These are phyloP conservation scores for Venustoraphidia nigricollis DNA, from an alignment of 2,888 invertebrate species.

Conservation along the genomic window DNA sequence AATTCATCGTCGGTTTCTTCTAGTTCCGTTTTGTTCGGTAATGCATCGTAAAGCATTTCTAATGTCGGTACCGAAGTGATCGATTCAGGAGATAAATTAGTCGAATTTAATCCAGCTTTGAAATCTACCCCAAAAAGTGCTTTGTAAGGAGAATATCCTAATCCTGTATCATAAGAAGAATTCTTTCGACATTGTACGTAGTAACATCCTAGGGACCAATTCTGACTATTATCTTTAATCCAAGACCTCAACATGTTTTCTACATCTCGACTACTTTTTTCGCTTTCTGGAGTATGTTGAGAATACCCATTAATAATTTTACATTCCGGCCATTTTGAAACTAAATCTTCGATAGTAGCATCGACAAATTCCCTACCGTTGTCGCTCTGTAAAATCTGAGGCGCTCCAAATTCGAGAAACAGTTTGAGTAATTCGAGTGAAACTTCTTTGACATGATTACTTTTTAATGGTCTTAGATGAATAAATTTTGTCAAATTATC, in stretches of 20 bases:
- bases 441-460: slow-evolving; percentile 16
- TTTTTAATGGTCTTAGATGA: slow-evolving; percentile 18
- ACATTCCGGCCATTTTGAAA: slow-evolving; percentile 12
- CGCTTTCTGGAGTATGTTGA: slow-evolving; percentile 14
- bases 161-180: slow-evolving; percentile 11
- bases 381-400: no score
- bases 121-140: slow-evolving; percentile 13
- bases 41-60: not conserved
- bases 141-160: slow-evolving; percentile 10
- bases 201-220: slow-evolving; percentile 14
- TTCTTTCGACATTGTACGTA: slow-evolving; percentile 13
- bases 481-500: slow-evolving; percentile 21
- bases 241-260: slow-evolving; percentile 17
- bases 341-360: slow-evolving; percentile 13
- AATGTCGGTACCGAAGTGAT: not conserved
- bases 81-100: not conserved
- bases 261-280: slow-evolving; percentile 17
- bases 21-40: not conserved
- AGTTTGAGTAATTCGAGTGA: slow-evolving; percentile 12
- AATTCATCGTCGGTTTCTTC: not conserved
- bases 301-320: slow-evolving; percentile 17
- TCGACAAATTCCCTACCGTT: slow-evolving; percentile 16
- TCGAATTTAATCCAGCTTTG: not conserved
- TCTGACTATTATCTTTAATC: slow-evolving; percentile 13
- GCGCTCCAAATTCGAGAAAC: no score